These are phyloP conservation scores for Armadillidium nasatum DNA, from an alignment of 1,140 invertebrate species.

Conservation along the genomic window DNA sequence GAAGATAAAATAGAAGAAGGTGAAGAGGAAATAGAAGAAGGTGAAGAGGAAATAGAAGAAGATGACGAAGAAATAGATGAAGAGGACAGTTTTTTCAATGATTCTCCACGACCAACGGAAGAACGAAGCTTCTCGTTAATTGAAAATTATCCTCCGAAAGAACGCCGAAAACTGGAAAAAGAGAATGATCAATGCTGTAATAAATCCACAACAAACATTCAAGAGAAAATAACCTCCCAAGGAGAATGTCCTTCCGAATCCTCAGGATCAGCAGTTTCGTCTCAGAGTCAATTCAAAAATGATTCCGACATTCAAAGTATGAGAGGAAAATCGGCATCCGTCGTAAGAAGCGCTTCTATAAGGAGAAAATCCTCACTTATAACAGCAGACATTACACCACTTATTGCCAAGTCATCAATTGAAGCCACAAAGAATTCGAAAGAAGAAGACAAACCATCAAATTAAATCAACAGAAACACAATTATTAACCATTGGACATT, in stretches of 20 bases:
- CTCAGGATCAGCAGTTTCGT: neutral
- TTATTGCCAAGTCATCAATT: neutral
- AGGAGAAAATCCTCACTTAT: neutral
- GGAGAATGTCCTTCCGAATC: neutral
- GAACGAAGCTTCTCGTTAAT: conserved; percentile 25
- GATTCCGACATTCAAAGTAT: neutral
- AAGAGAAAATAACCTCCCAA: neutral
- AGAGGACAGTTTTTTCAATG: conserved; percentile 3
- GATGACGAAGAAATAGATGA: neutral
- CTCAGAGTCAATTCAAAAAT: neutral
- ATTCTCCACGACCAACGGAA: conserved; percentile 5
- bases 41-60: neutral
- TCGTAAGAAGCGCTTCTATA: neutral
- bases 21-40: neutral
- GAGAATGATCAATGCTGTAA: neutral
- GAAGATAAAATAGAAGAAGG: neutral
- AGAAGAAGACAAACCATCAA: neutral
- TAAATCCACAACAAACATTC: neutral
- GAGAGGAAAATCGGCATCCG: neutral
- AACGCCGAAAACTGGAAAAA: conserved; percentile 24
- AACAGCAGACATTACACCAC: neutral
- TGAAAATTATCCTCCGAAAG: conserved; percentile 30
- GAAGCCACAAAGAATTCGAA: neutral
- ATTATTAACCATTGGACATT: neutral
- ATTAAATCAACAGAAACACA: neutral